Evolutionary conservation across 1,140 invertebrate genomes (phyloP).

Genomic region (Lepidurus couesii): DNA sequence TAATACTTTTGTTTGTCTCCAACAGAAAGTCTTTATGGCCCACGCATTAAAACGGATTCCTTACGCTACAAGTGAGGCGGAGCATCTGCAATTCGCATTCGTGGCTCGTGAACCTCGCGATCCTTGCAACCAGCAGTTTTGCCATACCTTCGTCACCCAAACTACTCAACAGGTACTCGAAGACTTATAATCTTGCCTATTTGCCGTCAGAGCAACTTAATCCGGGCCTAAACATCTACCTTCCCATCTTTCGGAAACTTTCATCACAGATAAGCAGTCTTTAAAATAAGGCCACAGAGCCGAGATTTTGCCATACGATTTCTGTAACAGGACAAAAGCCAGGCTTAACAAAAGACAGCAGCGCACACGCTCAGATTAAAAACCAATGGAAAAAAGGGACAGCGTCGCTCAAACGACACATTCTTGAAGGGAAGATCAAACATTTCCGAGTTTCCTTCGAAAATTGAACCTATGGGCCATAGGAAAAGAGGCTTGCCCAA

Average conservation of each 20-base stretch:
- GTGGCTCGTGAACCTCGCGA: slow-evolving; percentile 71
- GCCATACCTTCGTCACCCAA: slow-evolving; percentile 72
- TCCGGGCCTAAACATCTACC: neutral
- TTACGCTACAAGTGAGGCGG: slow-evolving; percentile 77
- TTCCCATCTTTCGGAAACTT: neutral
- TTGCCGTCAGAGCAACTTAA: neutral
- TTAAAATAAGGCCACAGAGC: neutral
- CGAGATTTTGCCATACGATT: neutral
- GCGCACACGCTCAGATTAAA: neutral
- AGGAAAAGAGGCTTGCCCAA: neutral
- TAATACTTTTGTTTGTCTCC: slow-evolving; percentile 36
- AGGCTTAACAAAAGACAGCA: neutral
- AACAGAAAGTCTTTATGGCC: slow-evolving; percentile 75
- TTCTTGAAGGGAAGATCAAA: slow-evolving; percentile 12
- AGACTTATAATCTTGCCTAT: slow-evolving; percentile 1
- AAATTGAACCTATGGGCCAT: neutral
- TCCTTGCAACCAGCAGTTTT: slow-evolving; percentile 68
- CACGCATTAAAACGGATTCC: slow-evolving; percentile 78
- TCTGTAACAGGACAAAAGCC: neutral
- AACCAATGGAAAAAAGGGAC: neutral
- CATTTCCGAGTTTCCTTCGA: neutral
- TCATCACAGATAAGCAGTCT: neutral
- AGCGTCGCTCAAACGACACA: neutral
- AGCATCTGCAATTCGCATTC: slow-evolving; percentile 73
- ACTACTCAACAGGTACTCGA: slow-evolving; percentile 64